phyloP scores from a whole-genome alignment of 2,797 vertebrate genomes.

The Malacoctenus gilli region DNA sequence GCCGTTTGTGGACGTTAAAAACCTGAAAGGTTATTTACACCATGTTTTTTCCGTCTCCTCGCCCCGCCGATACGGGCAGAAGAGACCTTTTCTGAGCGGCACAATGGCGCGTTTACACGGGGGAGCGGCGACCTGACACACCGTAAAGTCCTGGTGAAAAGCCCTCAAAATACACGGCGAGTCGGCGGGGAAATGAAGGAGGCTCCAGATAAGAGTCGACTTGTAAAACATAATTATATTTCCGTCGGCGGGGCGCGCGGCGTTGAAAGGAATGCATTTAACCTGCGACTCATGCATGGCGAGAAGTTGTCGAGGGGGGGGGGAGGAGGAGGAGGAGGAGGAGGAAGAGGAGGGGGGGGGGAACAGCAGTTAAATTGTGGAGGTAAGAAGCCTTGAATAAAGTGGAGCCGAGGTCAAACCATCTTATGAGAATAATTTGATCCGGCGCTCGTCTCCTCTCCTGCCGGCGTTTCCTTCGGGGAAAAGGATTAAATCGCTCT shows the following conservation, averaged over 20 bases:
- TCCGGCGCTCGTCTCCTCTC: constrained; percentile 58
- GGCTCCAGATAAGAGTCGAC: constrained; percentile 77
- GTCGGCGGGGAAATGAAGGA: constrained; percentile 67
- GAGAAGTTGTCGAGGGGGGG: constrained; percentile 64
- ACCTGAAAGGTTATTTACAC: constrained; percentile 62
- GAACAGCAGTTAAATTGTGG: constrained; percentile 69
- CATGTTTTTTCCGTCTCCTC: constrained; percentile 25
- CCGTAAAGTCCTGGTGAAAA: constrained; percentile 75
- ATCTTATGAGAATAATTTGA: constrained; percentile 74
- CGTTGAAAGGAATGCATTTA: constrained; percentile 80
- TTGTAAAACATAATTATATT: constrained; percentile 85
- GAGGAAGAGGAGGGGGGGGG: no score
- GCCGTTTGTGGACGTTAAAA: constrained; percentile 24
- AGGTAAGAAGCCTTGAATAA: constrained; percentile 77
- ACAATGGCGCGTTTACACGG: constrained; percentile 72
- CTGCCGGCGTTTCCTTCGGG: no score
- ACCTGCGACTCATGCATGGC: constrained; percentile 81
- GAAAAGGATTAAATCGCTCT: constrained; percentile 73
- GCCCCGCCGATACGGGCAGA: constrained; percentile 42
- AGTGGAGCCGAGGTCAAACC: constrained; percentile 74
- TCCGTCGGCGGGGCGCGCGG: constrained; percentile 64
- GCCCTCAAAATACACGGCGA: constrained; percentile 68
- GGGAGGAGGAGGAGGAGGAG: no score
- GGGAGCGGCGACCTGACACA: constrained; percentile 74
- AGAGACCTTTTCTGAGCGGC: constrained; percentile 68